Percentiles rank a stretch among this genome's conserved stretches.
Conservation (phyloP, 2,797 vertebrate genomes). For the Ctenosaura bakeri region DNA sequence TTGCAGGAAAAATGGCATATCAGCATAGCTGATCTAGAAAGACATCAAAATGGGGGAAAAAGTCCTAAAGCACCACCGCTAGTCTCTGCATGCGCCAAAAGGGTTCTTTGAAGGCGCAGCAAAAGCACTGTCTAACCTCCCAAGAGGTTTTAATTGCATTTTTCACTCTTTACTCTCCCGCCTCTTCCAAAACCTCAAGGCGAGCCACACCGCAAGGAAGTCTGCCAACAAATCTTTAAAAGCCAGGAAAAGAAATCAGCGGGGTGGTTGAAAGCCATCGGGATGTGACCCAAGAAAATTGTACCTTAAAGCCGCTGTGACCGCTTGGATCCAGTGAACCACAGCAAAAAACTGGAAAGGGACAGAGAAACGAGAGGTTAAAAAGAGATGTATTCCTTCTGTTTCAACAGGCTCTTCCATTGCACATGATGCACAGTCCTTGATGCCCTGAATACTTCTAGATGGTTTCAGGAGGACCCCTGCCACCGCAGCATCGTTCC, state of each 20-base stretch:
- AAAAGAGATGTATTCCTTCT: background rate
- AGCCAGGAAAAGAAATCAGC: background rate
- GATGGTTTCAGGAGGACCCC: background rate
- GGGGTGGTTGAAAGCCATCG: no score
- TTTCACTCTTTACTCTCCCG: no score
- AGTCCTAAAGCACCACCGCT: no score
- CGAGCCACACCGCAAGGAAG: no score
- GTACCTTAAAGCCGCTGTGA: conserved; percentile 82
- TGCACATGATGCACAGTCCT: no score
- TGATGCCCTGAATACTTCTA: background rate
- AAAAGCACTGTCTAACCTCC: background rate
- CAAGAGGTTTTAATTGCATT: no score
- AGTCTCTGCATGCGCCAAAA: background rate
- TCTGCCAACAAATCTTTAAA: no score
- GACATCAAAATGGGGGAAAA: no score
- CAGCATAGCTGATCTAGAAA: no score
- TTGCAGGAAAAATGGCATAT: no score
- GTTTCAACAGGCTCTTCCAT: no score
- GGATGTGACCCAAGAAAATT: background rate
- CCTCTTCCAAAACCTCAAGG: background rate
- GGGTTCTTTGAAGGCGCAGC: background rate
- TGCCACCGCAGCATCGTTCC: background rate
- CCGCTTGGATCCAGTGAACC: conserved; percentile 83
- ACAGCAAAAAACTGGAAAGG: conserved; percentile 75
- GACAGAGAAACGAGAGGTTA: background rate